A percentile compares a stretch with the other conserved stretches of the same genome.
Evolutionary conservation across 2,113 vertebrate species (phyloP).

Genomic region (Indri indri): DNA sequence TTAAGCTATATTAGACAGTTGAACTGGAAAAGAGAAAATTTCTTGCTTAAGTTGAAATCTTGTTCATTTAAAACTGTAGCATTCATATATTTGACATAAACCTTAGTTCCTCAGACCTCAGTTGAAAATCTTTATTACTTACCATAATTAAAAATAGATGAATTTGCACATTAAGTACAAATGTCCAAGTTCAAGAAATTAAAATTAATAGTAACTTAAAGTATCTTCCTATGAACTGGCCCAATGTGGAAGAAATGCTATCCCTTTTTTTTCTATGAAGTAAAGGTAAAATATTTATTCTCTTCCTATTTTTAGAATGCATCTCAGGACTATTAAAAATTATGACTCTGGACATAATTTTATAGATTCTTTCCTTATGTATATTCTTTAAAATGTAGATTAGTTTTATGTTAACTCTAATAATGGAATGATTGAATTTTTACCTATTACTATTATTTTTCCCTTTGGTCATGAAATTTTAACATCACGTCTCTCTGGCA

Average conservation of each 20-base stretch:
- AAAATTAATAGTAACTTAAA: conserved; percentile 28
- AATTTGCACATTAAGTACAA: background rate
- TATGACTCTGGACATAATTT: background rate
- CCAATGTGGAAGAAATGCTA: background rate
- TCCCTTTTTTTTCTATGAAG: background rate
- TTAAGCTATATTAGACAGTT: background rate
- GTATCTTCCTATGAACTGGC: background rate
- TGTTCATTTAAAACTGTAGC: background rate
- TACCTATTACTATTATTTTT: conserved; percentile 17
- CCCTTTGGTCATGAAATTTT: background rate
- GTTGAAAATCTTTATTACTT: conserved; percentile 8
- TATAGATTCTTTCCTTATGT: background rate
- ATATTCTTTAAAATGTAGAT: background rate
- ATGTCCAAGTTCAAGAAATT: conserved; percentile 25
- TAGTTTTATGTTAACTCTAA: background rate
- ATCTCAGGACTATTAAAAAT: background rate
- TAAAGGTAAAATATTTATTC: background rate
- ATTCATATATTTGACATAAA: background rate
- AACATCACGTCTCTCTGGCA: background rate
- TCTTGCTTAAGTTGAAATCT: background rate
- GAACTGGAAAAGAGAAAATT: background rate
- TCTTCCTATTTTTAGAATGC: background rate
- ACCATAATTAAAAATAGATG: conserved; percentile 40
- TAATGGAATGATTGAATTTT: background rate
- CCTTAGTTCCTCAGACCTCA: background rate